phyloP scores from a whole-genome alignment of 2,888 invertebrate genomes.

The Eurytoma adleriae region DNA sequence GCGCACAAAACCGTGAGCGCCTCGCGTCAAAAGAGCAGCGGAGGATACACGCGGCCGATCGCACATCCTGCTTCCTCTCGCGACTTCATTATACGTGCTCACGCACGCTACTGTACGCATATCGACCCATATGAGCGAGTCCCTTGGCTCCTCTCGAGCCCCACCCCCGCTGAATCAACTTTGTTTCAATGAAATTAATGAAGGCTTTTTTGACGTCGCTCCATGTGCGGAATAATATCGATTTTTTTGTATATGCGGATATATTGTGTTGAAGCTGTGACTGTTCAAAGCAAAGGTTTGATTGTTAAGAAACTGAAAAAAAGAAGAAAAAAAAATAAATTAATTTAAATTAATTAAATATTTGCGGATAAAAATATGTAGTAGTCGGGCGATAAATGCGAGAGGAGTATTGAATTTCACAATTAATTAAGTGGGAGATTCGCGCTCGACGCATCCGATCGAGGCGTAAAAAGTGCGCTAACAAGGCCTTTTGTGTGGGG shows the following conservation, averaged over 20 bases:
- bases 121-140: not conserved
- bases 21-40: slow-evolving; percentile 20
- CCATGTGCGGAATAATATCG: not conserved
- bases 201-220: not conserved
- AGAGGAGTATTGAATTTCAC: slow-evolving; percentile 14
- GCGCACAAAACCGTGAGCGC: slow-evolving; percentile 6
- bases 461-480: slow-evolving; percentile 1
- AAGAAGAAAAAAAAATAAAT: too few species aligned
- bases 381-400: not conserved
- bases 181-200: not conserved
- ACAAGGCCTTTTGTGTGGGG: slow-evolving; percentile 34
- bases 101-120: not conserved
- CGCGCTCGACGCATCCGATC: slow-evolving; percentile 3
- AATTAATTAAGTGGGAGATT: slow-evolving; percentile 8
- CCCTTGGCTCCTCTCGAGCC: too few species aligned
- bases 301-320: too few species aligned
- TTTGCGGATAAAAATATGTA: too few species aligned
- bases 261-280: too few species aligned
- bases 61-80: slow-evolving; percentile 38
- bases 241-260: too few species aligned
- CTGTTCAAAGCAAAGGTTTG: too few species aligned
- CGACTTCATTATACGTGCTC: slow-evolving; percentile 21
- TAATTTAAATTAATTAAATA: too few species aligned
- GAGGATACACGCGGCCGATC: slow-evolving; percentile 26
- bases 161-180: too few species aligned